These are phyloP conservation scores for Potorous gilbertii DNA, from an alignment of 2,797 vertebrate genomes.

Conservation along the genomic window DNA sequence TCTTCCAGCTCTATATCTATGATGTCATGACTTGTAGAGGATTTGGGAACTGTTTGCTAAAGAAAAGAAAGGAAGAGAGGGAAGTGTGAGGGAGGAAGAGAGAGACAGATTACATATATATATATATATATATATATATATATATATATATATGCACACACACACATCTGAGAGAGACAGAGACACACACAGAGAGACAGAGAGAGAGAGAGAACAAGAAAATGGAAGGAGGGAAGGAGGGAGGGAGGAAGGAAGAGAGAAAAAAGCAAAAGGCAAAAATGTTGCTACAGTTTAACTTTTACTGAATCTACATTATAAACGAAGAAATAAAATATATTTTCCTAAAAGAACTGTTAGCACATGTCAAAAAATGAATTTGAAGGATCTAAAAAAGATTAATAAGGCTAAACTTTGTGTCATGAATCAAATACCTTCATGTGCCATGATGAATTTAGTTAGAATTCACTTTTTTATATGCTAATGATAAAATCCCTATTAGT, in stretches of 20 bases:
- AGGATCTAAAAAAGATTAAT: constrained; percentile 73
- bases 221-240: too few species aligned
- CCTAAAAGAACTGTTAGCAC: constrained; percentile 55
- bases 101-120: too few species aligned
- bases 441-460: constrained; percentile 66
- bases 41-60: background rate
- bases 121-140: too few species aligned
- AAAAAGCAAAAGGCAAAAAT: constrained; percentile 33
- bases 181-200: too few species aligned
- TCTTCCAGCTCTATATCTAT: background rate
- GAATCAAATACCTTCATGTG: constrained; percentile 69
- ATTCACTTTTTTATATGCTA: constrained; percentile 62
- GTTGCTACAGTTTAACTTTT: constrained; percentile 43
- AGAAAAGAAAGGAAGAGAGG: background rate
- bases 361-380: constrained; percentile 60
- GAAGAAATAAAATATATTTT: constrained; percentile 66
- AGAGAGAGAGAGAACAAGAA: too few species aligned
- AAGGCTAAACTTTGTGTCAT: constrained; percentile 65
- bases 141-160: too few species aligned
- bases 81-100: too few species aligned
- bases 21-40: background rate
- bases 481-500: constrained; percentile 72
- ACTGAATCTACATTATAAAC: constrained; percentile 62
- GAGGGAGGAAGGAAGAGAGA: too few species aligned
- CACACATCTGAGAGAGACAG: too few species aligned